phyloP scores from a whole-genome alignment of 1,140 invertebrate species.

The Calephelis nemesis region DNA sequence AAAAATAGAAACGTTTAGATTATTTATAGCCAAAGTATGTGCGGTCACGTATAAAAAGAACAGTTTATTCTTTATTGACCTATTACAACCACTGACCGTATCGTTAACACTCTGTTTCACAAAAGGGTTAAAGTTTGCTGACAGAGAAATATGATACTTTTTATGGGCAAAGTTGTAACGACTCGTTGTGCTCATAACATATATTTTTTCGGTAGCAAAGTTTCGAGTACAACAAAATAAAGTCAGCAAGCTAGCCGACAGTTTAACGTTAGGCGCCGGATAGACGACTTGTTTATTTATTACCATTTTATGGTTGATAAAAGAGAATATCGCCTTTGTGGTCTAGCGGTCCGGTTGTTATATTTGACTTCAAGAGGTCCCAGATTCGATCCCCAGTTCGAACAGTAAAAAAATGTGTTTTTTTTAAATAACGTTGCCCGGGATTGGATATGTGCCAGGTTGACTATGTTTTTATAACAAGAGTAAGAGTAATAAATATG shows the following conservation, averaged over 20 bases:
- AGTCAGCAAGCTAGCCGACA: slow-evolving; percentile 3
- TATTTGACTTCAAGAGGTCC: too few species aligned
- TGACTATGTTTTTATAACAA: too few species aligned
- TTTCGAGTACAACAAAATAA: slow-evolving; percentile 15
- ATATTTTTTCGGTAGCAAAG: slow-evolving; percentile 14
- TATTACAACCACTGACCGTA: slow-evolving; percentile 13
- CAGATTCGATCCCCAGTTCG: too few species aligned
- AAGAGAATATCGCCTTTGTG: too few species aligned
- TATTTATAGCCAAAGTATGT: slow-evolving; percentile 7
- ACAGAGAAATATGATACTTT: slow-evolving; percentile 18
- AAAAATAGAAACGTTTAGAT: neutral
- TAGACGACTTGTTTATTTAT: neutral
- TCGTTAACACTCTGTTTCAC: slow-evolving; percentile 17
- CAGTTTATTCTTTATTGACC: slow-evolving; percentile 14
- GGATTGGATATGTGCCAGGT: too few species aligned
- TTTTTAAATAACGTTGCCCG: too few species aligned
- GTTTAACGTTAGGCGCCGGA: slow-evolving; percentile 13
- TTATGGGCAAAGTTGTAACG: slow-evolving; percentile 16
- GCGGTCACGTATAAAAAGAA: slow-evolving; percentile 13
- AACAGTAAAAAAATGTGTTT: too few species aligned
- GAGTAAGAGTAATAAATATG: too few species aligned
- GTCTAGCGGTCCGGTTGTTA: too few species aligned
- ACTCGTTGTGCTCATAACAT: slow-evolving; percentile 6
- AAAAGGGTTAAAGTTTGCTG: slow-evolving; percentile 12
- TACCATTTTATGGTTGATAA: neutral